Evolutionary conservation across 1,140 invertebrate genomes (phyloP).

Genomic region (Melanaphis sacchari): DNA sequence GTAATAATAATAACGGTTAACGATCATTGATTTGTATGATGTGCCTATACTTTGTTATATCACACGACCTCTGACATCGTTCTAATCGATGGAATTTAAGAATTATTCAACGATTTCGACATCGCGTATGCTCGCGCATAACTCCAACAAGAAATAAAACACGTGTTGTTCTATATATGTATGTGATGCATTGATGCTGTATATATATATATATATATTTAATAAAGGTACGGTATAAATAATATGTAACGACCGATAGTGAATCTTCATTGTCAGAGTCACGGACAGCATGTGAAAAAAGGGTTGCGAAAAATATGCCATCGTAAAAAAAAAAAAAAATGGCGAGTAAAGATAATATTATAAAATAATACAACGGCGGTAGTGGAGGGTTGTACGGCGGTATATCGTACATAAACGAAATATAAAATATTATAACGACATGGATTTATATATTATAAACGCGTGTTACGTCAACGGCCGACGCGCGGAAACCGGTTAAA

Average conservation of each 20-base stretch:
- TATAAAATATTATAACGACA: neutral
- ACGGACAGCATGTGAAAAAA: slow-evolving; percentile 51
- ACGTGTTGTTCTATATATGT: neutral
- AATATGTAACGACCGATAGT: slow-evolving; percentile 42
- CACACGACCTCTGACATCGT: neutral
- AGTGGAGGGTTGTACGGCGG: neutral
- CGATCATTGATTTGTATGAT: neutral
- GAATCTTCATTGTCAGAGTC: slow-evolving; percentile 54
- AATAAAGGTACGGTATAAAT: neutral
- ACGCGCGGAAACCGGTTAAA: slow-evolving; percentile 27
- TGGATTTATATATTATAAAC: neutral
- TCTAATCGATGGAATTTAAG: neutral
- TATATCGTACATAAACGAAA: neutral
- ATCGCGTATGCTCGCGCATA: slow-evolving; percentile 6
- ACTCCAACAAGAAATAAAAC: slow-evolving; percentile 9
- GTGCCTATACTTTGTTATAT: neutral
- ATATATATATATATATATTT: neutral
- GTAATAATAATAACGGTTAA: neutral
- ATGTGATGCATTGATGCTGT: neutral
- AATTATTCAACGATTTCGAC: neutral
- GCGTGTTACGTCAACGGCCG: neutral
- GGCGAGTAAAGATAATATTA: neutral
- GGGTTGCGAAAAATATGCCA: slow-evolving; percentile 49
- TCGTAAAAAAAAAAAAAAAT: slow-evolving; percentile 45
- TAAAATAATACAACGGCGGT: neutral